Evolutionary conservation across 2,113 vertebrate species (phyloP).

Genomic region (Electrona antarctica): DNA sequence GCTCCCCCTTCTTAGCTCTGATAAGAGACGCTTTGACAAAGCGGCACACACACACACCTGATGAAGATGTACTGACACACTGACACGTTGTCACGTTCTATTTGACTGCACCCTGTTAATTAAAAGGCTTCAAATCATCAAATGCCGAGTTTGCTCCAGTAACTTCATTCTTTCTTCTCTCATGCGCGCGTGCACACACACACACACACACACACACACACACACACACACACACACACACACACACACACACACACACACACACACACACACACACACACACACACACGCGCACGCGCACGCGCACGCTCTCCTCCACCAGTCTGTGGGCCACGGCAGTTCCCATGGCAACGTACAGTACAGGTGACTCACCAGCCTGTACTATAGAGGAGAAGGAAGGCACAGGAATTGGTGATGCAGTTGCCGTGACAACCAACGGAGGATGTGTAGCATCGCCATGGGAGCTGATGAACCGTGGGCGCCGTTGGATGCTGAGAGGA

Average conservation of each 20-base stretch:
- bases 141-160: too few relatives aligned
- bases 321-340: conserved; percentile 58
- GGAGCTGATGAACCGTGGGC: conserved; percentile 41
- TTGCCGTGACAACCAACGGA: conserved; percentile 62
- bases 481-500: conserved; percentile 7
- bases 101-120: too few relatives aligned
- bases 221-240: not conserved
- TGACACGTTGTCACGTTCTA: too few relatives aligned
- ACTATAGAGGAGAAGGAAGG: conserved; percentile 22
- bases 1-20: too few relatives aligned
- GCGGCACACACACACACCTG: too few relatives aligned
- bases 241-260: conserved; percentile 2
- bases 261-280: not conserved
- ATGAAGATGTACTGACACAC: too few relatives aligned
- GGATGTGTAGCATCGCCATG: conserved; percentile 61
- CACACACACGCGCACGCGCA: too few relatives aligned
- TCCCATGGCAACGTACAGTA: conserved; percentile 77
- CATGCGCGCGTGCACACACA: too few relatives aligned
- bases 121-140: too few relatives aligned
- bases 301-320: not conserved
- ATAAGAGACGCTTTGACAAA: too few relatives aligned
- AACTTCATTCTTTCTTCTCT: too few relatives aligned
- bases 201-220: not conserved
- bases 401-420: conserved; percentile 45
- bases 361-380: conserved; percentile 65